Conservation (phyloP, 2,888 invertebrate species). For the Agrochola litura region DNA sequence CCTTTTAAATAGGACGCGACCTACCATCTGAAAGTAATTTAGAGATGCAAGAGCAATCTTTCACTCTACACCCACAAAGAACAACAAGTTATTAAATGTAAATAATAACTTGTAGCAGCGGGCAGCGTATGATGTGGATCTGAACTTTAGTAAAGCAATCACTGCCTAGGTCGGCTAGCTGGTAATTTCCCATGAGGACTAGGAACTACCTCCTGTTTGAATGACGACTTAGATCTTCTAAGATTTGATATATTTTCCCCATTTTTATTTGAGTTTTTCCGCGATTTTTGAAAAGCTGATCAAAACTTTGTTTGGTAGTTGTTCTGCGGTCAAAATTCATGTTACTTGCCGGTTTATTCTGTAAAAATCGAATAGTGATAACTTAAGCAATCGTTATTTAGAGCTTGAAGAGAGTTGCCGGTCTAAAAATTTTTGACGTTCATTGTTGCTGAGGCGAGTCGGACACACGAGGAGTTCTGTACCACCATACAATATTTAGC, state of each 20-base stretch:
- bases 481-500: no score
- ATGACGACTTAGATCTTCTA: constrained; percentile 43
- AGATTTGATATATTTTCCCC: constrained; percentile 38
- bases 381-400: no score
- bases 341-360: not conserved
- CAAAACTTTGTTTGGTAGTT: not conserved
- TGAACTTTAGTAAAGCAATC: constrained; percentile 60
- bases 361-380: not conserved
- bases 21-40: not conserved
- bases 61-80: constrained; percentile 4
- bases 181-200: constrained; percentile 62
- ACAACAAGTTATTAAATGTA: constrained; percentile 42
- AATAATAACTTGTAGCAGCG: constrained; percentile 33
- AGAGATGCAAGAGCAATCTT: constrained; percentile 16
- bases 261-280: not conserved
- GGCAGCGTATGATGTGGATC: constrained; percentile 30
- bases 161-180: constrained; percentile 33
- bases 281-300: not conserved
- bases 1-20: no score
- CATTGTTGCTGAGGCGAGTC: no score
- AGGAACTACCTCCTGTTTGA: constrained; percentile 34
- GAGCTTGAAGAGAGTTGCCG: not conserved
- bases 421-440: not conserved
- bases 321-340: not conserved
- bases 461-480: no score